Evolutionary conservation across 1,140 invertebrate genomes (phyloP), one percentile per base, ranked within the genome.

Genomic region (Drosophila kepulauana): DNA sequence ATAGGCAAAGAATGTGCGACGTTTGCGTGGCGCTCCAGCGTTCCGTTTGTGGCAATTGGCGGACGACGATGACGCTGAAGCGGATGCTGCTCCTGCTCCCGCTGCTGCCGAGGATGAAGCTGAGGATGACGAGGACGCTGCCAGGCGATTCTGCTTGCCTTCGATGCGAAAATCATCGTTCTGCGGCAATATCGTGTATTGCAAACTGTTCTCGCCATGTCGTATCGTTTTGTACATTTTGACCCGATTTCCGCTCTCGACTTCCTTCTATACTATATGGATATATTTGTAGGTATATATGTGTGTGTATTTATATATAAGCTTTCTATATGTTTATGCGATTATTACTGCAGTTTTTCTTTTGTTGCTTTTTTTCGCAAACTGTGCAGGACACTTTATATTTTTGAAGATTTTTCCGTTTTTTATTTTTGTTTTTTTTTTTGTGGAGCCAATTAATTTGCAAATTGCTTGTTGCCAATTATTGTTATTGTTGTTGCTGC

Each of bases 191-290:
- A 96, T 96, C 43, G 95, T 95, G 88, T 96, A 96, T 79, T 96
- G 95, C 77, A 96, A 93, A 81, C 95, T 95, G 79, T 95, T 95
- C 84, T 96, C 95, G 35, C 95, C 95, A 87, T 96, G 95, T 64
- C 95, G 92, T 82, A 96, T 95, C 52, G 95, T 96, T 93, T 96
- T 96, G 92, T 96, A 96, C 95, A 96, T 95, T 78, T 92, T 94
- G 35, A 35, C 11, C 11, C 16, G 13, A 38, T 59, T 38, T 33
- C 33, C 20, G 20, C 20, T 33, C 33, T 33, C 33, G 33, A 5
- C 7, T 52, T 8, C 11, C n/a, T 52, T 35, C 28, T 62, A 33
- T 33, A 33, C 15, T 49, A 8, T 45, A n/a, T 38, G 3, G 49
- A 38, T 57, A 10, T 5, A 13, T 33, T 3, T 54, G 7, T 49